Evolutionary conservation across 1,140 invertebrate genomes (phyloP).

Genomic region (Drosophila prosaltans): DNA sequence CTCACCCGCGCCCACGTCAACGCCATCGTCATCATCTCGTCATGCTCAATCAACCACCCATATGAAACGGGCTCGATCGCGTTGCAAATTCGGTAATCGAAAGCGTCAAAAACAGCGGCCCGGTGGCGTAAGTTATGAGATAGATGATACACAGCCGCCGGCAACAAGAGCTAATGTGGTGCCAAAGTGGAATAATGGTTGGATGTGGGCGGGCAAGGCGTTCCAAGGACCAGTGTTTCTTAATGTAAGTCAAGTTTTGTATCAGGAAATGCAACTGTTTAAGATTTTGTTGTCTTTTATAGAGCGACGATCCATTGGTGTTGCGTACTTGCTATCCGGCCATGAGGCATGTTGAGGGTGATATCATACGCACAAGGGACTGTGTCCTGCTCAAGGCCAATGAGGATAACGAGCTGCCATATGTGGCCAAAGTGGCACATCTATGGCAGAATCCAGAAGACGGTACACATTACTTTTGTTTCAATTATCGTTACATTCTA

Average conservation of each 20-base stretch:
- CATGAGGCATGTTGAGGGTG: constrained; percentile 93
- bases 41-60: constrained; percentile 40
- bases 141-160: constrained; percentile 74
- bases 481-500: background rate
- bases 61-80: constrained; percentile 68
- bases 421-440: constrained; percentile 95
- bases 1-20: background rate
- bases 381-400: constrained; percentile 95
- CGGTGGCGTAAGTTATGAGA: constrained; percentile 67
- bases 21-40: constrained; percentile 22
- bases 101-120: constrained; percentile 74
- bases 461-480: constrained; percentile 84
- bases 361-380: constrained; percentile 93
- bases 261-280: background rate
- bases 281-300: constrained; percentile 33
- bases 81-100: constrained; percentile 76
- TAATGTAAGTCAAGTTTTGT: constrained; percentile 87
- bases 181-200: constrained; percentile 95
- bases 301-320: constrained; percentile 92
- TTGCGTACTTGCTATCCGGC: constrained; percentile 92
- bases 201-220: constrained; percentile 94
- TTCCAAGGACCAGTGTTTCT: constrained; percentile 93
- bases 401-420: constrained; percentile 93
- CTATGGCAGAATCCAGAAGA: constrained; percentile 97
- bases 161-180: constrained; percentile 84